phyloP scores from a whole-genome alignment of 2,113 vertebrate species.

The Empidonax alnorum region DNA sequence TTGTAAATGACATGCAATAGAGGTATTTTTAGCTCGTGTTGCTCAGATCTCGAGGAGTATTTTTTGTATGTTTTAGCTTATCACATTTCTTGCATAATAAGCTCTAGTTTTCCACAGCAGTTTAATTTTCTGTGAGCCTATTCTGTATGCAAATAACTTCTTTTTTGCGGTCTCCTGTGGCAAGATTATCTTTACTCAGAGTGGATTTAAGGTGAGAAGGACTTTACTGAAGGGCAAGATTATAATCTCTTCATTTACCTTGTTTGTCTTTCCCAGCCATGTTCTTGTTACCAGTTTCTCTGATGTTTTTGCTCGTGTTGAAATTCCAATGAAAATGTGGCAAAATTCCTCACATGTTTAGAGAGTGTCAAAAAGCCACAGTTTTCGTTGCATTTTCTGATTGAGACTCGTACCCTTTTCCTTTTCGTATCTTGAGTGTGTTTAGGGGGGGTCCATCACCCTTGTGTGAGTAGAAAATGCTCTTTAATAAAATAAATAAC shows the following conservation, averaged over 20 bases:
- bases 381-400: neutral
- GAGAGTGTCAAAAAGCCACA: neutral
- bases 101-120: neutral
- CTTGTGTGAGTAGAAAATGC: neutral
- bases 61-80: slow-evolving; percentile 29
- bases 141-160: slow-evolving; percentile 35
- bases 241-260: neutral
- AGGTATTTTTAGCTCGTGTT: slow-evolving; percentile 69
- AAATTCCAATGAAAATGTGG: neutral
- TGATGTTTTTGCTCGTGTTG: neutral
- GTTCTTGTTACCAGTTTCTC: neutral
- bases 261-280: neutral
- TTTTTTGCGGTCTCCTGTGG: neutral
- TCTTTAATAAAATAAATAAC: neutral
- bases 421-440: neutral
- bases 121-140: slow-evolving; percentile 32
- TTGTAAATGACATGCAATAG: slow-evolving; percentile 60
- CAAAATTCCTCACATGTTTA: rapidly evolving
- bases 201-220: neutral
- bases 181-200: neutral
- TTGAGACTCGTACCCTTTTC: neutral
- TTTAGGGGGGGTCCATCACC: neutral
- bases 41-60: slow-evolving; percentile 25
- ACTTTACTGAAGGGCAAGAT: neutral
- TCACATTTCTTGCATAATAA: slow-evolving; percentile 46